Evolutionary conservation across 2,888 invertebrate species (phyloP), one percentile per base, ranked within the genome.

Genomic region (Ochlodes sylvanus): DNA sequence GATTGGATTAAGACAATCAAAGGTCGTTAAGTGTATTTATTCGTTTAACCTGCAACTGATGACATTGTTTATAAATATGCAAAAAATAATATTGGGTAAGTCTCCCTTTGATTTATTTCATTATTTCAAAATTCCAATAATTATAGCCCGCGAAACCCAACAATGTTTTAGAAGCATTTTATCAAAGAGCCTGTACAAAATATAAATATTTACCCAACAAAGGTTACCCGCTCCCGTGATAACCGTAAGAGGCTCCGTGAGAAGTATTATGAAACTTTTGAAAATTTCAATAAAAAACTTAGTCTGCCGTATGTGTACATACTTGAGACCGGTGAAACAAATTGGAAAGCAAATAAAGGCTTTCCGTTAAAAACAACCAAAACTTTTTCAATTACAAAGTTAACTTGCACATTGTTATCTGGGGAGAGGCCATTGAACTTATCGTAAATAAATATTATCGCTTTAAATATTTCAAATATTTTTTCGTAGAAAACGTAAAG

Each of bases 371-470:
- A 85, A 83, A 84, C 80, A 82, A 83, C 78, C 79, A 79, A 75
- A 92, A 92, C 88, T 92, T 92, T 92, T 92, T 92, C 92, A 92
- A 92, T 92, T 92, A 92, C 89, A 84, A 89, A 92, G 88, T 92
- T 91, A 88, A 86, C 89, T 89, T 83, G 85, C 78, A 79, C 79
- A 82, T 80, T 81, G 80, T 77, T 75, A 76, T 84, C 85, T 84
- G 86, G 80, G 74, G 72, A 70, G 72, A 62, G 73, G 74, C 72
- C 72, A 73, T 72, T 73, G 73, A 75, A 75, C 75, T 74, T 74
- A 60, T 64, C 66, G 61, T 58, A 19, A 47, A 60, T 65, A 66
- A 66, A 65, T 32, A 66, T 38, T 58, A 58, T 58, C 58, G 52
- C 58, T 41, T 50, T 57, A 44, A 57, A 50, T 57, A 47, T 57